These are phyloP conservation scores for Chloromyia formosa DNA, from an alignment of 2,888 invertebrate genomes.

Conservation along the genomic window DNA sequence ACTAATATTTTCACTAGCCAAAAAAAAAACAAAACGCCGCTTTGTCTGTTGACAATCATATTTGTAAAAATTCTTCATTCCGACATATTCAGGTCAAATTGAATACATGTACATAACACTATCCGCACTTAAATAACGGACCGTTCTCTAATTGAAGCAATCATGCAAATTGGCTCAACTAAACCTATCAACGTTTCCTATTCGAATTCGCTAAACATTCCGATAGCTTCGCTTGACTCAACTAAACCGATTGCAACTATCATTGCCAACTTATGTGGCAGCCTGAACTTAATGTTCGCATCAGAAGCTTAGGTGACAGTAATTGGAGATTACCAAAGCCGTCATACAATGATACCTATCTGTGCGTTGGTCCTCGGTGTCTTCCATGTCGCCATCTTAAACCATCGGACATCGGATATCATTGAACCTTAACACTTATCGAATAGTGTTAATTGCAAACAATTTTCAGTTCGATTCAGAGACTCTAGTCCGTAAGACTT, in stretches of 20 bases:
- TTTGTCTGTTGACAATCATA: too few species aligned
- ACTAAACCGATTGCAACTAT: background rate
- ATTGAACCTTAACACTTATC: slow-evolving; percentile 3
- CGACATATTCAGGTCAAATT: too few species aligned
- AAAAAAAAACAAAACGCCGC: too few species aligned
- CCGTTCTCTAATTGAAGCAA: background rate
- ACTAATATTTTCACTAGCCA: too few species aligned
- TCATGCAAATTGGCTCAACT: background rate
- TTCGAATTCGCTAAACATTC: background rate
- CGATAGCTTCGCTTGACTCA: background rate
- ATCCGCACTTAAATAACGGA: slow-evolving; percentile 5
- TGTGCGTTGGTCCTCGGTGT: background rate
- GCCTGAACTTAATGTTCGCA: slow-evolving; percentile 2
- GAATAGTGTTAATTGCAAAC: slow-evolving; percentile 7
- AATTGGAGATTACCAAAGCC: slow-evolving; percentile 16
- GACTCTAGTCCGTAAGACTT: background rate
- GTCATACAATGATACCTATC: background rate
- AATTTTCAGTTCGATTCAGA: background rate
- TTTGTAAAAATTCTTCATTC: too few species aligned
- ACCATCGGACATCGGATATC: too few species aligned
- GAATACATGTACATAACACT: too few species aligned
- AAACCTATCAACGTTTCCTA: background rate
- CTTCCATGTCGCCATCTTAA: too few species aligned
- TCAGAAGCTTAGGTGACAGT: background rate
- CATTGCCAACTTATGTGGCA: slow-evolving; percentile 21